A percentile compares a stretch with the other conserved stretches of the same genome.
These are phyloP conservation scores for Microcebus jonahi DNA, from an alignment of 2,113 vertebrate species.

Conservation along the genomic window DNA sequence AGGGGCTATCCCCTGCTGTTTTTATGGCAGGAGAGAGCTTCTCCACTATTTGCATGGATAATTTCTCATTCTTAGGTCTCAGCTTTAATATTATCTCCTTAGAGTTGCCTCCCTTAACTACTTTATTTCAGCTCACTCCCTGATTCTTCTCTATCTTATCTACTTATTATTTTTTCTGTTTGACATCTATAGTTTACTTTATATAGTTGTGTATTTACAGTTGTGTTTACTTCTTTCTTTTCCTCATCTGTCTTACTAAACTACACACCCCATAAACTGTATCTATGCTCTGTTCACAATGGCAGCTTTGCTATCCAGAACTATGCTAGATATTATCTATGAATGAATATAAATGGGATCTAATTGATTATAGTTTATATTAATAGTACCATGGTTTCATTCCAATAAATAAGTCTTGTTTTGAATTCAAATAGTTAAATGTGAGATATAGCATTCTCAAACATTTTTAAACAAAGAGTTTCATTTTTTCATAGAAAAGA, in stretches of 20 bases:
- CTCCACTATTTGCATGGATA: neutral
- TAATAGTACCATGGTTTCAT: neutral
- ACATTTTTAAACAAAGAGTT: neutral
- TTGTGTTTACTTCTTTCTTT: neutral
- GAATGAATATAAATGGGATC: neutral
- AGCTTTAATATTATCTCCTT: neutral
- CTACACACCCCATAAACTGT: neutral
- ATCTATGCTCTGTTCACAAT: neutral
- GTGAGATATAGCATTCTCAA: neutral
- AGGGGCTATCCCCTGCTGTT: fast-evolving
- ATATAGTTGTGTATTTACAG: neutral
- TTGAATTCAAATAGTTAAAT: slow-evolving; percentile 23
- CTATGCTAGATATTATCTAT: neutral
- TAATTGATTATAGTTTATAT: neutral
- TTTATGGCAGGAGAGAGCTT: neutral
- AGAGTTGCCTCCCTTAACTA: neutral
- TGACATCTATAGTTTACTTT: neutral
- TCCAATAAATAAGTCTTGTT: neutral
- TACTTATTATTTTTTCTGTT: neutral
- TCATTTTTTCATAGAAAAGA: neutral
- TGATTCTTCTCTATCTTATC: neutral
- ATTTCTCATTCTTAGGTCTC: neutral
- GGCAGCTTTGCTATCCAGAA: neutral
- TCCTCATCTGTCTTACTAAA: neutral
- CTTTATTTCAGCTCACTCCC: neutral